Evolutionary conservation across 2,797 vertebrate genomes (phyloP).

Genomic region (Dryobates pubescens): DNA sequence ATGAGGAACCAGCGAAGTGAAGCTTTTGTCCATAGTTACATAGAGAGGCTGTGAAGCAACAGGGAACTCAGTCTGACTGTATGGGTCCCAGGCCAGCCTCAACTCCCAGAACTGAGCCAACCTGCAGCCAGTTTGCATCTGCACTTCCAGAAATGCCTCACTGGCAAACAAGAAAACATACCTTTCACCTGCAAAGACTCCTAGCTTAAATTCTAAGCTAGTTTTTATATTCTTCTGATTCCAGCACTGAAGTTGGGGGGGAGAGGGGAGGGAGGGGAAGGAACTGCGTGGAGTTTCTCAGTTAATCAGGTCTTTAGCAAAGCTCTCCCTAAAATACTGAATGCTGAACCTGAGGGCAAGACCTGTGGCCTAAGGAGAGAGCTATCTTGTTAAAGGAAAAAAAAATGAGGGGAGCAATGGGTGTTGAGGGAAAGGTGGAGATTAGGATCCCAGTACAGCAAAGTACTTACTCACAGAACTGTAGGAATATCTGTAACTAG

Average conservation of each 20-base stretch:
- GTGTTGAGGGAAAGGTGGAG: neutral
- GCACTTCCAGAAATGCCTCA: neutral
- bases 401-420: neutral
- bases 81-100: neutral
- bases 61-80: neutral
- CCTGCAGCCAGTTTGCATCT: neutral
- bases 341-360: neutral
- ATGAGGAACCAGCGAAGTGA: neutral
- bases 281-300: neutral
- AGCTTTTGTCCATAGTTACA: rapidly evolving
- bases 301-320: neutral
- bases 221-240: slow-evolving; percentile 57
- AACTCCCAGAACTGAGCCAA: neutral
- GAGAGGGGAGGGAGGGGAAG: no score
- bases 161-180: neutral
- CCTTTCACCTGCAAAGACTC: slow-evolving; percentile 72
- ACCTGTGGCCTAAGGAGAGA: rapidly evolving
- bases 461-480: neutral
- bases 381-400: neutral
- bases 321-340: neutral
- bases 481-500: neutral
- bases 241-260: slow-evolving; percentile 21
- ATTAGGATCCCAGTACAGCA: neutral
- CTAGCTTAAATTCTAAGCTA: slow-evolving; percentile 50
- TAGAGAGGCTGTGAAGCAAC: neutral